Evolutionary conservation across 2,797 vertebrate genomes (phyloP).

Genomic region (Aotus griseimembra): DNA sequence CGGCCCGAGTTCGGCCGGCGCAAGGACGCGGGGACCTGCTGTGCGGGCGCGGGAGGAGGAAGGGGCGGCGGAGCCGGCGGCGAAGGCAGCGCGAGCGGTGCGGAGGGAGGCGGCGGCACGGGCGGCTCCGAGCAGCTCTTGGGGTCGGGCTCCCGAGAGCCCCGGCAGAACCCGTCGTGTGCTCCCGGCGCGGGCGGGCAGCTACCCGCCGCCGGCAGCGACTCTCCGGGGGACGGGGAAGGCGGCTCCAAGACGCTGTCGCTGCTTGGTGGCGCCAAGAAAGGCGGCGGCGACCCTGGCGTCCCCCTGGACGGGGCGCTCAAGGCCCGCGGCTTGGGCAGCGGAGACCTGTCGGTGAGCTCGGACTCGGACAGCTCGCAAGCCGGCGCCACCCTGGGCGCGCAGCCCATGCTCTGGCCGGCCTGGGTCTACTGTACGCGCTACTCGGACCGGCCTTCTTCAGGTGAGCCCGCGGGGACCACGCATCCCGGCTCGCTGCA

Average conservation of each 20-base stretch:
- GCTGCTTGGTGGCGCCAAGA: slow-evolving; percentile 88
- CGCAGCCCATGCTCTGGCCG: slow-evolving; percentile 97
- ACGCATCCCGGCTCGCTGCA: neutral
- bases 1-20: slow-evolving; percentile 95
- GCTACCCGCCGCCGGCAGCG: slow-evolving; percentile 57
- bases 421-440: slow-evolving; percentile 99
- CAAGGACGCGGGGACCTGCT: slow-evolving; percentile 88
- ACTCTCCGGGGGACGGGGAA: slow-evolving; percentile 87
- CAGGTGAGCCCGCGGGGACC: slow-evolving; percentile 90
- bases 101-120: slow-evolving; percentile 44
- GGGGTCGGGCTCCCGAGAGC: slow-evolving; percentile 83
- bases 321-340: slow-evolving; percentile 89
- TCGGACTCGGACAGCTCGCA: slow-evolving; percentile 98
- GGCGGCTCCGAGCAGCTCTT: slow-evolving; percentile 82
- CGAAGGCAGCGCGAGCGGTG: slow-evolving; percentile 16
- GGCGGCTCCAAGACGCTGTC: slow-evolving; percentile 91
- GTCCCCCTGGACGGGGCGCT: slow-evolving; percentile 89
- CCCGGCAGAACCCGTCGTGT: slow-evolving; percentile 83
- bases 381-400: slow-evolving; percentile 89
- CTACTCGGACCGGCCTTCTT: slow-evolving; percentile 98
- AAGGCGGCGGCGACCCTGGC: slow-evolving; percentile 82
- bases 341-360: slow-evolving; percentile 95
- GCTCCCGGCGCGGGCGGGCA: slow-evolving; percentile 82
- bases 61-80: slow-evolving; percentile 11
- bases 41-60: slow-evolving; percentile 68